Evolutionary conservation across 1,140 invertebrate genomes (phyloP).

Genomic region (Drosophila pseudoananassae): DNA sequence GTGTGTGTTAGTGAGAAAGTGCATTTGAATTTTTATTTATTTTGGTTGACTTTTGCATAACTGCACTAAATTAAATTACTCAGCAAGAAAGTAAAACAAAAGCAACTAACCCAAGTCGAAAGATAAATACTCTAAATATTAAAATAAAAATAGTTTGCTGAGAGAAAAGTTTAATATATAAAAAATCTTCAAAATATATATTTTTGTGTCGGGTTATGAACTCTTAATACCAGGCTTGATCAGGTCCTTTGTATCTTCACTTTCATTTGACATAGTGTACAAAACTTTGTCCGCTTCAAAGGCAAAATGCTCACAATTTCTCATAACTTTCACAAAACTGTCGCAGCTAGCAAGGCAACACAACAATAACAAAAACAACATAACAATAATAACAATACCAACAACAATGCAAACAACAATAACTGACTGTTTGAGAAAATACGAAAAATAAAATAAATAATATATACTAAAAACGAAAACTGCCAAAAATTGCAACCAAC

Average conservation of each 20-base stretch:
- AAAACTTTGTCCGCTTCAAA: conserved; percentile 39
- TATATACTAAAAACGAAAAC: conserved; percentile 46
- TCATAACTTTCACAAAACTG: conserved; percentile 63
- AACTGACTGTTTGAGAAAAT: conserved; percentile 21
- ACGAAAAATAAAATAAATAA: conserved; percentile 10
- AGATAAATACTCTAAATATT: conserved; percentile 16
- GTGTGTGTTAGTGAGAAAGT: conserved; percentile 15
- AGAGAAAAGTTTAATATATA: not conserved
- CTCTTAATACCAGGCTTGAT: not conserved
- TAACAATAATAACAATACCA: conserved; percentile 34
- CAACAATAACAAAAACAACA: conserved; percentile 41
- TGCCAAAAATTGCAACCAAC: conserved; percentile 66
- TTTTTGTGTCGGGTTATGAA: not conserved
- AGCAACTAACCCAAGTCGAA: not conserved
- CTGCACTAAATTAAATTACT: conserved; percentile 68
- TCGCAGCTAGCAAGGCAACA: conserved; percentile 40
- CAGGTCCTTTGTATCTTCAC: not conserved
- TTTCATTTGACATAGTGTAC: conserved; percentile 29
- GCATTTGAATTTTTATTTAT: conserved; percentile 75
- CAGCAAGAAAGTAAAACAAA: conserved; percentile 51
- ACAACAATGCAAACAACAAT: conserved; percentile 21
- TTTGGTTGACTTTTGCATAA: conserved; percentile 70
- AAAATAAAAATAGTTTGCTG: not conserved
- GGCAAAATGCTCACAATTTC: conserved; percentile 55
- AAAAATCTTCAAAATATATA: not conserved